Evolutionary conservation across 2,888 invertebrate species (phyloP).

Genomic region (Bellardia bayeri): DNA sequence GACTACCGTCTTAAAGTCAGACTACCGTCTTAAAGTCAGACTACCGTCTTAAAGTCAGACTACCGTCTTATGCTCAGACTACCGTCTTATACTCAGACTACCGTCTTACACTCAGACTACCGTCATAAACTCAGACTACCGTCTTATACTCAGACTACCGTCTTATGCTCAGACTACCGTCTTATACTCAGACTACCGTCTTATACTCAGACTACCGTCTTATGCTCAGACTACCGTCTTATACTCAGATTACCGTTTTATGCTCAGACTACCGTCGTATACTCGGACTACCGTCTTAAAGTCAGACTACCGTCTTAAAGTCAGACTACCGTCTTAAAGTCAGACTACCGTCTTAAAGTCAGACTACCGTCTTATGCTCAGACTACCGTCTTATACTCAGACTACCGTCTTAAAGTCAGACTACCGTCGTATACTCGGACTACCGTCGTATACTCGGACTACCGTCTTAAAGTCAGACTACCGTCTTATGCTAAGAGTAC

Average conservation of each 20-base stretch:
- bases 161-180: neutral
- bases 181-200: neutral
- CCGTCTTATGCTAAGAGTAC: neutral
- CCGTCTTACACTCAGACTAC: neutral
- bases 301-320: too few species aligned
- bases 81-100: neutral
- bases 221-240: neutral
- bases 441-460: neutral
- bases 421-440: neutral
- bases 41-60: neutral
- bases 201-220: neutral
- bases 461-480: neutral
- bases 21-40: neutral
- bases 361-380: neutral
- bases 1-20: neutral
- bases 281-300: too few species aligned
- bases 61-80: neutral
- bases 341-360: neutral
- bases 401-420: neutral
- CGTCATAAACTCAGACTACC: neutral
- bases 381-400: neutral
- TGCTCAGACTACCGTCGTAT: neutral
- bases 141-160: neutral
- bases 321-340: too few species aligned
- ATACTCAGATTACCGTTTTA: neutral